These are phyloP conservation scores for Corbicula japonica DNA, from an alignment of 2,888 invertebrate species.

Conservation along the genomic window DNA sequence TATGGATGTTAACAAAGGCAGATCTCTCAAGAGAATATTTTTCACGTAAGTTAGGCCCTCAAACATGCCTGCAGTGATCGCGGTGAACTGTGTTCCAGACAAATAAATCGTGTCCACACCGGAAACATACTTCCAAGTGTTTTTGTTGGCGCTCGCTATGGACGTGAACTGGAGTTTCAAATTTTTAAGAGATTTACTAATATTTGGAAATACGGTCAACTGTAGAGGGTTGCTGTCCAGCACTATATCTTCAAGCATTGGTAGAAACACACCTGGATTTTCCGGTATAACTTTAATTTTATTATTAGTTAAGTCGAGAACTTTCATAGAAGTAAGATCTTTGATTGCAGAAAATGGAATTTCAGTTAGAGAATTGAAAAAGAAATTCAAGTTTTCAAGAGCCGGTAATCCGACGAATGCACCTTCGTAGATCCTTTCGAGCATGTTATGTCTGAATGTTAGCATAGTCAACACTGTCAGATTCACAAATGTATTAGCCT, in stretches of 20 bases:
- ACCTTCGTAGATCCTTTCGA: constrained; percentile 27
- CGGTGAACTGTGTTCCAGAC: constrained; percentile 18
- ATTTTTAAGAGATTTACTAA: constrained; percentile 30
- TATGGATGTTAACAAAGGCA: constrained; percentile 25
- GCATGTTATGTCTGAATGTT: constrained; percentile 18
- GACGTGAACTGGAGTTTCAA: constrained; percentile 45
- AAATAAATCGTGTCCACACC: constrained; percentile 21
- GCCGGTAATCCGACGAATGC: constrained; percentile 32
- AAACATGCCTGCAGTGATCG: constrained; percentile 45
- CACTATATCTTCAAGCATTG: constrained; percentile 34
- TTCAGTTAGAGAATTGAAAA: constrained; percentile 27
- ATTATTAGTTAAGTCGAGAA: constrained; percentile 32
- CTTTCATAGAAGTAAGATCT: background rate
- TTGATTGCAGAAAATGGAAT: constrained; percentile 35
- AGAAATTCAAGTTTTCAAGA: constrained; percentile 38
- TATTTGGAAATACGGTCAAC: constrained; percentile 41
- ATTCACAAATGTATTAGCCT: constrained; percentile 34
- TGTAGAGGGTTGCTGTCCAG: constrained; percentile 48
- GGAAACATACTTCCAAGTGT: constrained; percentile 37
- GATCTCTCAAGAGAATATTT: constrained; percentile 24
- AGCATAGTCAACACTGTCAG: constrained; percentile 31
- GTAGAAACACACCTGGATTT: constrained; percentile 8
- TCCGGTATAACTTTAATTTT: constrained; percentile 36
- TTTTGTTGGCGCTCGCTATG: constrained; percentile 3
- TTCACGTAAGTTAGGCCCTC: constrained; percentile 31